Percentiles rank a stretch among this genome's conserved stretches.
These are phyloP conservation scores for Gonocerus acuteangulatus DNA, from an alignment of 2,888 invertebrate genomes.

Conservation along the genomic window DNA sequence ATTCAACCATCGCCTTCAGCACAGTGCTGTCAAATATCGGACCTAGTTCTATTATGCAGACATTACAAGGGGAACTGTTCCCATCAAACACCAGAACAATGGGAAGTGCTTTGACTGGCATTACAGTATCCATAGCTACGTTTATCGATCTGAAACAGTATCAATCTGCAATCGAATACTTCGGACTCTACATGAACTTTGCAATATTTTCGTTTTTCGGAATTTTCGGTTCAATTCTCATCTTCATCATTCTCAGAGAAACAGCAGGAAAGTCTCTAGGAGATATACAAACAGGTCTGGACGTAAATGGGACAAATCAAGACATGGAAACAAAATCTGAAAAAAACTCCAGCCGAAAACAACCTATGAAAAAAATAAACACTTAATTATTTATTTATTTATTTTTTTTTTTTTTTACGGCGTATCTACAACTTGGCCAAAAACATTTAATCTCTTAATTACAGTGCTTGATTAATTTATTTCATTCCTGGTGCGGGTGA, in stretches of 20 bases:
- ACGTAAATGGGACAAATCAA: no score
- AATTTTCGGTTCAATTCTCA: conserved; percentile 29
- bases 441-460: no score
- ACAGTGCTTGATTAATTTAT: no score
- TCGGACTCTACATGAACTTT: conserved; percentile 35
- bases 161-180: conserved; percentile 31
- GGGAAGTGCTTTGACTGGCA: conserved; percentile 31
- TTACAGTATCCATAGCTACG: conserved; percentile 32
- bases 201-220: conserved; percentile 30
- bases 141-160: conserved; percentile 34
- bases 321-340: no score
- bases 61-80: conserved; percentile 35
- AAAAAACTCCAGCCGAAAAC: no score
- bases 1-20: conserved; percentile 26
- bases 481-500: no score
- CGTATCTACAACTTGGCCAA: no score
- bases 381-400: no score
- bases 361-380: no score
- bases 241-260: conserved; percentile 35
- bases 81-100: conserved; percentile 31
- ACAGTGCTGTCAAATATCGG: conserved; percentile 5
- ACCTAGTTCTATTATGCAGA: conserved; percentile 23
- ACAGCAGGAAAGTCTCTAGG: no score
- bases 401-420: no score
- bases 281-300: no score